Base-by-base conservation (phyloP, 2,888 invertebrate species). In the Agrilus mali region DNA sequence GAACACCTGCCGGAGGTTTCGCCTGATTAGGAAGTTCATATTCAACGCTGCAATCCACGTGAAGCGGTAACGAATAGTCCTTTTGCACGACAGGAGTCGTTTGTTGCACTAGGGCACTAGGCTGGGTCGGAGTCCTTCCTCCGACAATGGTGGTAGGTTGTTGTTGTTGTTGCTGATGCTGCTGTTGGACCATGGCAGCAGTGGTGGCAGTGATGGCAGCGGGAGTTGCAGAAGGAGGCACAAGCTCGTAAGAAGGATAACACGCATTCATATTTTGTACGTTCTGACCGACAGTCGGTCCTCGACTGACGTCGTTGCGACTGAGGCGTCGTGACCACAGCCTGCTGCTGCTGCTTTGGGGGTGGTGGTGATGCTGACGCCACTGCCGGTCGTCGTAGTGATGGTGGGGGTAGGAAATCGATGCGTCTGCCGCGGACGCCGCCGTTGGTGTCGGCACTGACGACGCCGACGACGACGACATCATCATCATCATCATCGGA, bases 21-120 rank as follows among this genome's bases (percentile, higher is more conserved):
- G 86, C 86, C 71, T 86, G 84, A 67, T 86, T 87, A 60, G 87
- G 87, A 67, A 88, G 73, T 73, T 88, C 88, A 75, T 88, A 88
- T 71, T 88, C 88, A 60, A 88, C 87, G 73, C 86, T 86, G 73
- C 87, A 87, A 70, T 88, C 88, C 66, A 88, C 88, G 72, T 87
- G 86, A 65, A 88, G 74, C 60, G 87, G 87, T 68, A 85, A 78
- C 66, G 81, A 81, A 71, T 85, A 87, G 68, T 88, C 86, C 73
- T 86, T 86, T 66, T 77, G 76, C 58, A 73, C 71, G 43, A 27
- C 27, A 27, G 27, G 27, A 27, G 27, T 27, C 27, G 27, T 27
- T 27, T 27, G 27, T 27, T 27, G 27, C 27, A 27, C 50, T 46
- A 33, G 49, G 49, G 43, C 33, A 43, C 32, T 38, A 27, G 27